Evolutionary conservation across 2,888 invertebrate genomes (phyloP), one percentile per base, ranked within the genome.

Genomic region (Helicoverpa assulta): DNA sequence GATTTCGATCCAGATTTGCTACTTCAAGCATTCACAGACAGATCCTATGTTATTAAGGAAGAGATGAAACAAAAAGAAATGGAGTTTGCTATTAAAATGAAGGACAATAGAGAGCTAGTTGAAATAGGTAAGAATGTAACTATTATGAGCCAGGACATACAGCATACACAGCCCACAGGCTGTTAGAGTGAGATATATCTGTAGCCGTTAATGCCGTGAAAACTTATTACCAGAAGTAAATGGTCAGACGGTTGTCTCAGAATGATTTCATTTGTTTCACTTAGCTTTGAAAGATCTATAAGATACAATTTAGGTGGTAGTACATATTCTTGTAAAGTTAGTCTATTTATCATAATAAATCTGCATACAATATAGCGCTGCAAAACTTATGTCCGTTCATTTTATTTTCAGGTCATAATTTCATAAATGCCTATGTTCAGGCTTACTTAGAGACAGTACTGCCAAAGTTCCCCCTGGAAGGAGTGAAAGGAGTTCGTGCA

Each of bases 11-110:
- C 96, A 0, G 94, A 96, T 21, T 90, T 97, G 18, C 91, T 99
- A 37, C 96, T 97, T 65, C 96, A 96, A 85, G 99, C 99, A 0
- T 97, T 99, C 70, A 97, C 97, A 52, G 97, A 98, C 86, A 96
- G 97, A 81, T 98, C 98, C 0, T 99, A 98, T 89, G 96, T 98
- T 5, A 96, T 97, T 40, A 94, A 96, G 86, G 98, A 98, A 90
- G 96, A 97, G 89, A 92, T 96, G 83, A 97, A 96, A 81, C 97
- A 97, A 86, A 96, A 96, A 82, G 96, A 97, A 85, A 94, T 98
- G 61, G 98, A 97, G n/a, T 96, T 98, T 82, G 96, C 97, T 66
- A 86, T 97, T 4, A 93, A 96, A 85, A 90, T 97, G 78, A 88
- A 93, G 56, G 97, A 98, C 85, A 99, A 99, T 88, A 90, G 88